Evolutionary conservation across 2,888 invertebrate species (phyloP).

Genomic region (Drosophila buzzatii): DNA sequence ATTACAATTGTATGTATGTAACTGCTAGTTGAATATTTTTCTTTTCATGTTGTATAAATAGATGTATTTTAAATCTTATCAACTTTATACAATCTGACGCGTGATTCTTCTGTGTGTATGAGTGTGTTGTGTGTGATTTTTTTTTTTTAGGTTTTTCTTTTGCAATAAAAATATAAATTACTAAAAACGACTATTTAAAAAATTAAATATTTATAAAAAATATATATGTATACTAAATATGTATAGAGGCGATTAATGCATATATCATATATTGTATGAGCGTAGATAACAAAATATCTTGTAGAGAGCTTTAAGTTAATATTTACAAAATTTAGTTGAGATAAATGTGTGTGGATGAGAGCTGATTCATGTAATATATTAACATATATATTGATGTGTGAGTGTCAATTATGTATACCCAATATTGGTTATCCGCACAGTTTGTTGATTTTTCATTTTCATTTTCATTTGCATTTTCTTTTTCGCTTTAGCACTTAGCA

Average conservation of each 20-base stretch:
- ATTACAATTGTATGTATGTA: slow-evolving; percentile 81
- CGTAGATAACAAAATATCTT: slow-evolving; percentile 60
- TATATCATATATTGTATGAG: slow-evolving; percentile 44
- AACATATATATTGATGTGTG: slow-evolving; percentile 30
- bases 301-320: slow-evolving; percentile 49
- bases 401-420: slow-evolving; percentile 11
- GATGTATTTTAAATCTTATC: slow-evolving; percentile 56
- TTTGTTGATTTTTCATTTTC: neutral
- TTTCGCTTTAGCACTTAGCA: slow-evolving; percentile 55
- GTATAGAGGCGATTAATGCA: slow-evolving; percentile 31
- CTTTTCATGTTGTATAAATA: slow-evolving; percentile 66
- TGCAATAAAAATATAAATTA: slow-evolving; percentile 81
- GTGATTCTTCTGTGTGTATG: slow-evolving; percentile 16
- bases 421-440: slow-evolving; percentile 22
- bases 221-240: slow-evolving; percentile 43
- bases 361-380: slow-evolving; percentile 47
- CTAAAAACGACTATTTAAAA: slow-evolving; percentile 81
- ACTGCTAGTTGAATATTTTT: slow-evolving; percentile 68
- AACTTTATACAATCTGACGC: slow-evolving; percentile 73
- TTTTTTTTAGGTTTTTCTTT: slow-evolving; percentile 46
- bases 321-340: slow-evolving; percentile 56
- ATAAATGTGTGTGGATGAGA: slow-evolving; percentile 53
- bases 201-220: slow-evolving; percentile 74
- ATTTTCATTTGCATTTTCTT: neutral
- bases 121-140: slow-evolving; percentile 25